Evolutionary conservation across 2,113 vertebrate genomes (phyloP).

Genomic region (Paracanthobrama guichenoti): DNA sequence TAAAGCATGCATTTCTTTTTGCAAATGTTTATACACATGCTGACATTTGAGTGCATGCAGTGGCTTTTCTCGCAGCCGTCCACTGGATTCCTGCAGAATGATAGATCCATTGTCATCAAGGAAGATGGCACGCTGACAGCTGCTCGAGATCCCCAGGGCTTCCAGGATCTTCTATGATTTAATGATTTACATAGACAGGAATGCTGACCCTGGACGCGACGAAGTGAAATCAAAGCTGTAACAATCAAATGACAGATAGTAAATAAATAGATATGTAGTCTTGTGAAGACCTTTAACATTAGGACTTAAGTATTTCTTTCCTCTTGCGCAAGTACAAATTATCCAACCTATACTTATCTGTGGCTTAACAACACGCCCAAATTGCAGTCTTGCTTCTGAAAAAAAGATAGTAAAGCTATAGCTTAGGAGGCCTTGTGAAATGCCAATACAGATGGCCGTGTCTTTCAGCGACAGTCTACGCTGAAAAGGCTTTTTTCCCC

Average conservation of each 20-base stretch:
- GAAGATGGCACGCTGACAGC: slow-evolving; percentile 18
- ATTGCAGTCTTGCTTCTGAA: slow-evolving; percentile 58
- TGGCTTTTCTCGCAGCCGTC: background rate
- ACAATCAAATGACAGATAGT: slow-evolving; percentile 47
- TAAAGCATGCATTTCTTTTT: background rate
- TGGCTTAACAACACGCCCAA: slow-evolving; percentile 60
- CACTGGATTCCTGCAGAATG: background rate
- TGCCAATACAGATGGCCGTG: slow-evolving; percentile 38
- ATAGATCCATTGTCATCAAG: slow-evolving; percentile 10
- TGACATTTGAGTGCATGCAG: background rate
- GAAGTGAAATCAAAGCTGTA: slow-evolving; percentile 48
- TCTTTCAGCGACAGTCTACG: slow-evolving; percentile 18
- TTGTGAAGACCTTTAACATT: slow-evolving; percentile 52
- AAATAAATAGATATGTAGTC: slow-evolving; percentile 41
- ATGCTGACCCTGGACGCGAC: slow-evolving; percentile 12
- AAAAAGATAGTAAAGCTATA: slow-evolving; percentile 29
- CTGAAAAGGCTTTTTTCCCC: slow-evolving; percentile 40
- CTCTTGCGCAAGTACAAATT: slow-evolving; percentile 56
- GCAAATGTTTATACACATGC: background rate
- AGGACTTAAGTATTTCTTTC: slow-evolving; percentile 58
- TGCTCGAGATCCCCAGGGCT: slow-evolving; percentile 27
- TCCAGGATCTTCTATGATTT: slow-evolving; percentile 7
- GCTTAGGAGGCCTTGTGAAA: slow-evolving; percentile 36
- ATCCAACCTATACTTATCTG: slow-evolving; percentile 61
- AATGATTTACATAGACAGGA: slow-evolving; percentile 27